phyloP scores from a whole-genome alignment of 2,113 vertebrate genomes.

The Chionodraco myersi region DNA sequence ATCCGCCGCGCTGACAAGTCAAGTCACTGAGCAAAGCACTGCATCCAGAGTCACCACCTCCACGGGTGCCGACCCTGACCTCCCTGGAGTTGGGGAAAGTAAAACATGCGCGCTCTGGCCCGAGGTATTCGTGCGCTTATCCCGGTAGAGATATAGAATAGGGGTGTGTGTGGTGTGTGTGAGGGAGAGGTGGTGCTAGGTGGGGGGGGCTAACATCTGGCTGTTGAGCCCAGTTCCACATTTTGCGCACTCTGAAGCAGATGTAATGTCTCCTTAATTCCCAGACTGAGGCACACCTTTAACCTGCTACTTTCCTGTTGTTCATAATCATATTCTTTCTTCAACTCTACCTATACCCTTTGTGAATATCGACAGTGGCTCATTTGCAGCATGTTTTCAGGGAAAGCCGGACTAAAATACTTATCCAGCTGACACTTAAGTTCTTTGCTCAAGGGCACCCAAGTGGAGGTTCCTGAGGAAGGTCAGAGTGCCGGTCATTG shows the following conservation, averaged over 20 bases:
- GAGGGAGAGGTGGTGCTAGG: not conserved
- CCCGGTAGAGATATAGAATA: constrained; percentile 47
- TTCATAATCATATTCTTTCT: not conserved
- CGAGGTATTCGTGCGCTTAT: constrained; percentile 38
- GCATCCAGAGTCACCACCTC: constrained; percentile 55
- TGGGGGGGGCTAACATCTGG: constrained; percentile 76
- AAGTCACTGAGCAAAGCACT: constrained; percentile 25
- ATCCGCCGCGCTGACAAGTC: constrained; percentile 48
- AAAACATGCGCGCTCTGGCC: constrained; percentile 30
- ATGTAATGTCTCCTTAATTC: constrained; percentile 76
- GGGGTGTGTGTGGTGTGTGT: constrained; percentile 25
- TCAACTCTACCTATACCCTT: not conserved
- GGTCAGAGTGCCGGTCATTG: constrained; percentile 16
- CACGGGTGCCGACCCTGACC: constrained; percentile 64
- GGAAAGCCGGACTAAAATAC: constrained; percentile 10
- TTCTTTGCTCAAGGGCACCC: constrained; percentile 36
- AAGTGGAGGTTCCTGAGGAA: constrained; percentile 33
- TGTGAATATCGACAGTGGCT: constrained; percentile 27
- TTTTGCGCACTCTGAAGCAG: constrained; percentile 70
- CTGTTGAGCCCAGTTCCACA: constrained; percentile 54
- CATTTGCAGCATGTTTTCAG: not conserved
- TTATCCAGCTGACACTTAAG: constrained; percentile 22
- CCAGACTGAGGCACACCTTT: constrained; percentile 64
- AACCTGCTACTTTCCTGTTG: constrained; percentile 63
- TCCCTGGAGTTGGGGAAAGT: constrained; percentile 46